Percentiles rank a stretch among this genome's conserved stretches.
These are phyloP conservation scores for Argya squamiceps DNA, from an alignment of 2,797 vertebrate genomes.

Conservation along the genomic window DNA sequence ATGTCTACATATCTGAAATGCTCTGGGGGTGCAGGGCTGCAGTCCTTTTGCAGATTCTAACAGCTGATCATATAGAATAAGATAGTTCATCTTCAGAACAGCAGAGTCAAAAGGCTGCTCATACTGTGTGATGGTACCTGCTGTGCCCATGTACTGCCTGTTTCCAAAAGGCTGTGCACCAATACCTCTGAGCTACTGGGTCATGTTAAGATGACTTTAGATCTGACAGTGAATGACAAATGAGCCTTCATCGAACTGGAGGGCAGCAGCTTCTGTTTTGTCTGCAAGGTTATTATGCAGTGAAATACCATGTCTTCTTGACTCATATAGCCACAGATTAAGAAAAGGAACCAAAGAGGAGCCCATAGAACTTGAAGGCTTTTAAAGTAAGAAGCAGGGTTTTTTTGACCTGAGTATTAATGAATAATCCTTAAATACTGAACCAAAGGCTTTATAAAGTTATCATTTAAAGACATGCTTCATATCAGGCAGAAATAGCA, in stretches of 20 bases:
- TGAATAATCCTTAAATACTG: neutral
- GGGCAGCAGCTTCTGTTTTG: neutral
- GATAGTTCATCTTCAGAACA: neutral
- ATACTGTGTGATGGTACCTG: neutral
- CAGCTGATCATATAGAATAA: fast-evolving
- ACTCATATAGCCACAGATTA: neutral
- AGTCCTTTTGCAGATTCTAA: neutral
- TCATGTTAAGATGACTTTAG: neutral
- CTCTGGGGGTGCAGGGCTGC: neutral
- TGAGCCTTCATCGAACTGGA: neutral
- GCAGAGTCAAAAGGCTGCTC: neutral
- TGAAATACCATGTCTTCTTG: neutral
- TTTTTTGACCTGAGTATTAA: neutral
- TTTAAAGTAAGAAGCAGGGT: neutral
- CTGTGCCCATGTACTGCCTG: neutral
- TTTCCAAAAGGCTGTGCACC: neutral
- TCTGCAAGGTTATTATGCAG: neutral
- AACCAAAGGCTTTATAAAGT: neutral
- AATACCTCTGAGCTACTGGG: neutral
- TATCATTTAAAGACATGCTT: neutral
- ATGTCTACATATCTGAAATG: neutral
- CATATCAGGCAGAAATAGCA: neutral
- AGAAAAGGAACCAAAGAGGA: neutral
- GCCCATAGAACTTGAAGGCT: neutral
- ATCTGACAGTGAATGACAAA: neutral